Percentiles rank a stretch among this genome's conserved stretches.
Evolutionary conservation across 2,113 vertebrate genomes (phyloP).

Genomic region (Lynx canadensis): DNA sequence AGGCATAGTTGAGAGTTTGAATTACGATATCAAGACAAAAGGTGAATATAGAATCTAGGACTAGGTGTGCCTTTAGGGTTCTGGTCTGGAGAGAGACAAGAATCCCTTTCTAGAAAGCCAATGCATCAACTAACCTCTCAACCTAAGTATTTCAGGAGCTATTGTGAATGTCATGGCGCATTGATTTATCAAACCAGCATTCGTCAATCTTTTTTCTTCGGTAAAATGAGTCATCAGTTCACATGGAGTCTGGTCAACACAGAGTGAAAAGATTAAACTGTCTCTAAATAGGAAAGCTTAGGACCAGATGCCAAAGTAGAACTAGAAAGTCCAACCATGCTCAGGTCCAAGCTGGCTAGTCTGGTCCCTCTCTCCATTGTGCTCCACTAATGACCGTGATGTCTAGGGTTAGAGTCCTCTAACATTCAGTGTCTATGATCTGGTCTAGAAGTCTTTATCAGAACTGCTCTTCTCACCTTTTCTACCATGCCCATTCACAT

Average conservation of each 20-base stretch:
- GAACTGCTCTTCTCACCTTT: not conserved
- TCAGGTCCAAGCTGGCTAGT: not conserved
- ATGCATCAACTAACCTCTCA: not conserved
- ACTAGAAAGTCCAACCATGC: not conserved
- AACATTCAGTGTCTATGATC: not conserved
- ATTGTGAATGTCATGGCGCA: not conserved
- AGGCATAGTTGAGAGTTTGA: not conserved
- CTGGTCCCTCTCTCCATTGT: not conserved
- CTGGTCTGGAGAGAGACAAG: not conserved
- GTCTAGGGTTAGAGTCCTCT: not conserved
- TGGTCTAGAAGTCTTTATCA: not conserved
- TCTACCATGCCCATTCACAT: not conserved
- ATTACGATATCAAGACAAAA: not conserved
- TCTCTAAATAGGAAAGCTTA: not conserved
- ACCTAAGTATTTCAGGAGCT: not conserved
- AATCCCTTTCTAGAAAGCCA: not conserved
- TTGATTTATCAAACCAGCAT: not conserved
- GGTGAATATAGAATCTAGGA: not conserved
- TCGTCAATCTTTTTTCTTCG: not conserved
- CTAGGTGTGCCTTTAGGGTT: not conserved
- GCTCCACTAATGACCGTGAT: not conserved
- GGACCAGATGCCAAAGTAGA: not conserved
- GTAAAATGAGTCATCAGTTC: not conserved
- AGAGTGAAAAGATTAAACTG: not conserved
- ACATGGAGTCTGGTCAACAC: not conserved